phyloP scores from a whole-genome alignment of 2,888 invertebrate species.

The Entomobrya proxima region DNA sequence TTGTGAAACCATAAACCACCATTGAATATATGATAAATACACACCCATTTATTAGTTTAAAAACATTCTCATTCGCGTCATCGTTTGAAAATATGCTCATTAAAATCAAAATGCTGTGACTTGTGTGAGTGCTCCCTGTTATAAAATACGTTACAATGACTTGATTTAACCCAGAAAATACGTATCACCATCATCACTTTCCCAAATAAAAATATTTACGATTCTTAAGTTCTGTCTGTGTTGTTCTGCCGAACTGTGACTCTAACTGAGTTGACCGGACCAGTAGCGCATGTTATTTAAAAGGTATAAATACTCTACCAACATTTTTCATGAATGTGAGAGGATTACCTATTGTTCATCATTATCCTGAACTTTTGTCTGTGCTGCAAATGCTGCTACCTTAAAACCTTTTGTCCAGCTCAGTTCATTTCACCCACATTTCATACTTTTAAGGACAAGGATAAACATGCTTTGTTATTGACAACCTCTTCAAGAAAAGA shows the following conservation, averaged over 20 bases:
- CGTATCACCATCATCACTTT: neutral
- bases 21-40: too few species aligned
- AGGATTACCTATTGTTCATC: neutral
- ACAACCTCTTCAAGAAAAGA: too few species aligned
- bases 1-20: too few species aligned
- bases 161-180: neutral
- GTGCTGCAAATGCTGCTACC: neutral
- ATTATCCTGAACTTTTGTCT: neutral
- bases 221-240: neutral
- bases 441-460: conserved; percentile 31
- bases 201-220: conserved; percentile 7
- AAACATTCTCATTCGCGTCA: too few species aligned
- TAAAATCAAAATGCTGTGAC: too few species aligned
- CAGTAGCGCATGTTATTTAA: neutral
- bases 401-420: conserved; percentile 6
- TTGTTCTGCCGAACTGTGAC: neutral
- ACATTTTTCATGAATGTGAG: neutral
- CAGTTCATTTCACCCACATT: neutral
- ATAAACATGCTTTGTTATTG: neutral
- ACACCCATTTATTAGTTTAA: too few species aligned
- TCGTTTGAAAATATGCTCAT: too few species aligned
- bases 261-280: neutral
- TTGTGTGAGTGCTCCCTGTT: too few species aligned
- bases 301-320: too few species aligned
- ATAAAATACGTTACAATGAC: neutral